Percentiles rank a stretch among this genome's conserved stretches.
Evolutionary conservation across 1,140 invertebrate genomes (phyloP).

Genomic region (Copidosoma floridanum): DNA sequence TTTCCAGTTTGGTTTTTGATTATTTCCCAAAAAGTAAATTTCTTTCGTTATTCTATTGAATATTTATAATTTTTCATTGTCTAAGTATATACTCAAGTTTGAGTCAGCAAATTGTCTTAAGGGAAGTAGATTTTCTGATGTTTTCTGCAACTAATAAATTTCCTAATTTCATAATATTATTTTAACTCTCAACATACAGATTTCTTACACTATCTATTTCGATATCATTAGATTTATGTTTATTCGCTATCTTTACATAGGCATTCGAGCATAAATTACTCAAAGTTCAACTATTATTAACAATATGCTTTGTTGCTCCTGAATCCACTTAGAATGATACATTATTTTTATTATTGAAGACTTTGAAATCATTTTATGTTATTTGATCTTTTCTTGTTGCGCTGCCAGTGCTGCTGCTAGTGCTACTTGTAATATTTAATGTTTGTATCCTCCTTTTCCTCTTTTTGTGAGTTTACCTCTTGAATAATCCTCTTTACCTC

Average conservation of each 20-base stretch:
- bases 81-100: slow-evolving; percentile 26
- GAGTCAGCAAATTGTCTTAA: slow-evolving; percentile 25
- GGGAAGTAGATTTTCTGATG: slow-evolving; percentile 29
- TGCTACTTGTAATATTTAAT: no score
- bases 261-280: slow-evolving; percentile 19
- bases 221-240: slow-evolving; percentile 27
- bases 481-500: no score
- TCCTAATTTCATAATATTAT: slow-evolving; percentile 25
- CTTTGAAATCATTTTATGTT: no score
- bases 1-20: slow-evolving; percentile 29
- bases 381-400: no score
- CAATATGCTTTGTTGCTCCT: slow-evolving; percentile 25
- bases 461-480: no score
- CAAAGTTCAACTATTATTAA: slow-evolving; percentile 25
- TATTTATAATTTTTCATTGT: slow-evolving; percentile 22
- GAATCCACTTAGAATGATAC: slow-evolving; percentile 26
- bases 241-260: slow-evolving; percentile 27
- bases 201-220: slow-evolving; percentile 27
- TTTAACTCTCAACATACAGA: slow-evolving; percentile 22
- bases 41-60: slow-evolving; percentile 24
- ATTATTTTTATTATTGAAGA: slow-evolving; percentile 9
- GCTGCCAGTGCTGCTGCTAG: no score
- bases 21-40: slow-evolving; percentile 22
- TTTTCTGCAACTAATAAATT: slow-evolving; percentile 29
- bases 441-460: no score